Conservation (phyloP, 2,113 vertebrate species). For the Phylloscopus trochiloides region DNA sequence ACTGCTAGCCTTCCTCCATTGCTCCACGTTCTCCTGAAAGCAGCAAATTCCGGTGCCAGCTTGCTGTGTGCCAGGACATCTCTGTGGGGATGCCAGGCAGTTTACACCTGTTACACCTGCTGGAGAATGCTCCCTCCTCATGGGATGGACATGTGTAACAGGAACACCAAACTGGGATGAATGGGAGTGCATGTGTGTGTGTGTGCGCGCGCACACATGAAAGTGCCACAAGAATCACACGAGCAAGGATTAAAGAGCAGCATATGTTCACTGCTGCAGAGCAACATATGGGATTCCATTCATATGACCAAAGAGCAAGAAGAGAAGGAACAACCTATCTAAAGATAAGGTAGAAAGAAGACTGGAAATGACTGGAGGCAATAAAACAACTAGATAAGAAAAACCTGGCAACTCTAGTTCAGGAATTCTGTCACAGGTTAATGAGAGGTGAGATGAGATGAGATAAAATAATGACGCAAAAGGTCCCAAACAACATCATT, state of each 20-base stretch:
- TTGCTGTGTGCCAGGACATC: background rate
- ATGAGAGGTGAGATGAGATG: background rate
- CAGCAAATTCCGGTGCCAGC: background rate
- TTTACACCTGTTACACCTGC: background rate
- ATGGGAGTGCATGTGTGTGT: background rate
- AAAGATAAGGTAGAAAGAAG: background rate
- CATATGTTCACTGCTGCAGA: background rate
- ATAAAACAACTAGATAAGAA: conserved; percentile 1
- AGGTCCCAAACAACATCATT: background rate
- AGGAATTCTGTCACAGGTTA: conserved; percentile 24
- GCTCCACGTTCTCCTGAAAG: background rate
- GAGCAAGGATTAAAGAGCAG: background rate
- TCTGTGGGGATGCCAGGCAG: background rate
- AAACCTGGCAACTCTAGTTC: conserved; percentile 9
- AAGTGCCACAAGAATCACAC: background rate
- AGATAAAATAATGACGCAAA: conserved; percentile 21
- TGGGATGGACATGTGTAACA: background rate
- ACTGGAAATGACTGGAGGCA: background rate
- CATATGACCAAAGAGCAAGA: background rate
- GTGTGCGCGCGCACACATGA: background rate
- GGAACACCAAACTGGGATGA: background rate
- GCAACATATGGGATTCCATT: background rate
- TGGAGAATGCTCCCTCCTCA: background rate
- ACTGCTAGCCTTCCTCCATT: background rate
- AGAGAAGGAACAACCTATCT: background rate